A percentile compares a stretch with the other conserved stretches of the same genome.
Evolutionary conservation across 2,113 vertebrate species (phyloP).

Genomic region (Callochromis pleurospilus): DNA sequence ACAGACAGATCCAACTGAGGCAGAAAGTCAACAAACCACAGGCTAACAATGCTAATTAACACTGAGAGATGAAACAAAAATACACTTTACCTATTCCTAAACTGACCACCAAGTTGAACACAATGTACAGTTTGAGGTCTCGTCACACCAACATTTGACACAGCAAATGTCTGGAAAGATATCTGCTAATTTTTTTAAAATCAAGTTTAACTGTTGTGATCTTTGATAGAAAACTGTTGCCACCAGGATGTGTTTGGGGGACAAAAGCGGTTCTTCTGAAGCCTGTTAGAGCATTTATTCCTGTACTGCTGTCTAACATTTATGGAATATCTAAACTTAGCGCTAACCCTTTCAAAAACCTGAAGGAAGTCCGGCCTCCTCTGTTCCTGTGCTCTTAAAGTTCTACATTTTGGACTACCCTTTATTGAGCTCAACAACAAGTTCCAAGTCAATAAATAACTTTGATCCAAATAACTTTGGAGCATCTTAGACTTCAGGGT

Average conservation of each 20-base stretch:
- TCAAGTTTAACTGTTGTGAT: background rate
- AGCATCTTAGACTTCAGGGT: background rate
- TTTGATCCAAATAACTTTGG: background rate
- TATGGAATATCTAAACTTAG: background rate
- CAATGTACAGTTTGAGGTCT: background rate
- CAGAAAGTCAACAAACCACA: background rate
- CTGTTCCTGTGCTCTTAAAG: background rate
- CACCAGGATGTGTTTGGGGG: background rate
- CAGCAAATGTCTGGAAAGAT: background rate
- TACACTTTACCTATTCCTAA: background rate
- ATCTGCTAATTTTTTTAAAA: background rate
- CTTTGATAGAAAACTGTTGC: background rate
- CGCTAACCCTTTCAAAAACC: background rate
- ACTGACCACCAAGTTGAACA: background rate
- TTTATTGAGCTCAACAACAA: background rate
- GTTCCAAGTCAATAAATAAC: background rate
- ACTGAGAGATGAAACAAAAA: background rate
- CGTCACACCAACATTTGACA: background rate
- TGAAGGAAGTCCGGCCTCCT: background rate
- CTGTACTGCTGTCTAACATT: background rate
- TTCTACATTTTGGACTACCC: background rate
- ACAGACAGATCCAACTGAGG: background rate
- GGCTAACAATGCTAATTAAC: background rate
- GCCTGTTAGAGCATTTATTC: background rate
- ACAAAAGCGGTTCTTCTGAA: background rate